Evolutionary conservation across 2,113 vertebrate genomes (phyloP), one percentile per base, ranked within the genome.

Genomic region (Microcebus murinus): DNA sequence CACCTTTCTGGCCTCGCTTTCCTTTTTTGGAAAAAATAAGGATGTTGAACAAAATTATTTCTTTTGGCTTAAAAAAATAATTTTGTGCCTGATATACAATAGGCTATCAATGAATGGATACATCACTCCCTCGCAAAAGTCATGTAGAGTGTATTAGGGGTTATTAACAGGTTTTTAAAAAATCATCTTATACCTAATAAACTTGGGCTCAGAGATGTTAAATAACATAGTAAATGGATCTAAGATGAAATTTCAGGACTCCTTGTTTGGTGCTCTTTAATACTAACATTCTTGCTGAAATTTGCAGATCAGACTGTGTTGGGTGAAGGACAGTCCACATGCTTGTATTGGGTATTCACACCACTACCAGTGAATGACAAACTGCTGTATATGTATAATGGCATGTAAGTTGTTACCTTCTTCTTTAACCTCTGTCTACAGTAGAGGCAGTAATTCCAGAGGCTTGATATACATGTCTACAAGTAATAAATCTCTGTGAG

Each of bases 341-440:
- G 57, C 50, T 34, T 81, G 20, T 39, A 11, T 73, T 96, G 80
- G 55, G 74, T 57, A 71, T 96, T 97, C 87, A 70, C 5, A 48
- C 21, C 59, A 71, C 74, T 67, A 50, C 52, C 6, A 4, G 39
- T 20, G 42, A 97, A 92, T 97, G 97, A 98, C 95, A 96, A 97
- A 98, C 81, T 88, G 88, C 92, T 85, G n/a, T 52, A 3, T 85
- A 63, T 45, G 87, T 91, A 70, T 96, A 98, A 97, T 95, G 90
- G 95, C 96, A 8, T 98, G 92, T 97, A 97, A 92, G 84, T 48
- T 90, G 97, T 84, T 97, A 82, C 96, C 97, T 97, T 94, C 90
- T 93, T 94, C 96, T 95, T 89, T 97, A 98, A 97, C 97, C 97
- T 98, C 96, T 96, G 94, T 90, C 97, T 88, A 63, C 25, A 42